Evolutionary conservation across 2,113 vertebrate species (phyloP), one percentile per base, ranked within the genome.

Genomic region (Pangasianodon gigas): DNA sequence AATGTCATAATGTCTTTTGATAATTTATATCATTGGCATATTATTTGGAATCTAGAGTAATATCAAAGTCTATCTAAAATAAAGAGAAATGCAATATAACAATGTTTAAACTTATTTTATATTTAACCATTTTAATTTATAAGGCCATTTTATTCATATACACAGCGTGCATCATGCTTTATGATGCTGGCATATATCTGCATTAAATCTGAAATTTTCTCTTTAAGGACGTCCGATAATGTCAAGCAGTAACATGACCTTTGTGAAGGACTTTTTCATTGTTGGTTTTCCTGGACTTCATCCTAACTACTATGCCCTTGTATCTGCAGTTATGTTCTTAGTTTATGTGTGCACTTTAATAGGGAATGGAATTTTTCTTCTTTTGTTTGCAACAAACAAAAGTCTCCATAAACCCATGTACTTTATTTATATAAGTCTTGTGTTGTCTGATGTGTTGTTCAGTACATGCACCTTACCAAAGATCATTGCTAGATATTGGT

Each of bases 401-500:
- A 71, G 54, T 62, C 93, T 95, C 16, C 92, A 94, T 65, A 96
- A 94, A 80, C 92, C 95, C 29, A 90, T 92, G 3, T 95, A 95
- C 58, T 18, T 90, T 10, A 93, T 95, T 79, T 93, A 94, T 77
- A 93, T 71, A 13, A 85, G 93, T 81, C 91, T 95, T 13, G 93
- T 93, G 32, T 24, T 94, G 84, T 91, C 92, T 58, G 95, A 95
- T 89, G 10, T 95, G 0, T 0, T 60, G 1, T 95, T 94, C 62
- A 91, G 93, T 0, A n/a, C 75, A 1, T 90, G 90, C 62, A 94
- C 94, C 6, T 91, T 96, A 18, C 94, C 95, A 2, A 95, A 94
- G 87, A 91, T 95, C 74, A 95, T 95, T 8, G 80, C 93, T n/a
- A 93, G 90, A 82, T 96, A 95, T 26, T 94, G 93, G 94, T 93